Evolutionary conservation across 2,113 vertebrate species (phyloP), one percentile per base, ranked within the genome.

Genomic region (Gymnogyps californianus): DNA sequence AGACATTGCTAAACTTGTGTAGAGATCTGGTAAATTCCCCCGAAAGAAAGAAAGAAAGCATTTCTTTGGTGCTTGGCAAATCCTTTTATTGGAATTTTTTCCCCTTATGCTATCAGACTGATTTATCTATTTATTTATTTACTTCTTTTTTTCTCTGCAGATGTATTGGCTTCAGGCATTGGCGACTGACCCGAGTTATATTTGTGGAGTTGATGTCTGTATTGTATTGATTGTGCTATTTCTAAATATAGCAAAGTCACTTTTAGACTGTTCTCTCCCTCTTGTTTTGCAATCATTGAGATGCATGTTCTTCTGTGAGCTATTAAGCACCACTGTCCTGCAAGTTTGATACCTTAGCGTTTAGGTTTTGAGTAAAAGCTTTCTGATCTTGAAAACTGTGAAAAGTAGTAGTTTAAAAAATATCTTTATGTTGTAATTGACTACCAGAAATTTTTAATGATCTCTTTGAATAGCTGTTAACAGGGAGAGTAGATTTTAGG

Each of bases 201-300:
- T 95, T 94, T 89, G 75, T 64, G 57, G 76, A 90, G 75, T 28
- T 94, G 93, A 71, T 97, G 89, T 91, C 80, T 97, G 81, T 95
- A 92, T 95, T 96, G 70, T 94, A 97, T 97, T 95, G 97, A 97
- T 91, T 94, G 87, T 93, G 71, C 91, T 89, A 28, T 74, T 91
- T 88, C 95, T 96, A 96, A 94, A 97, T 97, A 95, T 96, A 96
- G 95, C 95, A 96, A 95, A 97, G 93, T 96, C 95, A 97, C 95
- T 97, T 96, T 89, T 95, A 86, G 58, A 32, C 67, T 84, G 54
- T 79, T 91, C 71, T 74, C 44, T 96, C 46, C 40, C 67, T 55
- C 92, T 72, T 70, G 80, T 64, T 96, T 96, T 86, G 75, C 91
- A 89, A 0, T 70, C 3, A 0, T 83, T 86, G 83, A 49, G 70